Conservation (phyloP, 2,797 vertebrate genomes). For the Myotis myotis region DNA sequence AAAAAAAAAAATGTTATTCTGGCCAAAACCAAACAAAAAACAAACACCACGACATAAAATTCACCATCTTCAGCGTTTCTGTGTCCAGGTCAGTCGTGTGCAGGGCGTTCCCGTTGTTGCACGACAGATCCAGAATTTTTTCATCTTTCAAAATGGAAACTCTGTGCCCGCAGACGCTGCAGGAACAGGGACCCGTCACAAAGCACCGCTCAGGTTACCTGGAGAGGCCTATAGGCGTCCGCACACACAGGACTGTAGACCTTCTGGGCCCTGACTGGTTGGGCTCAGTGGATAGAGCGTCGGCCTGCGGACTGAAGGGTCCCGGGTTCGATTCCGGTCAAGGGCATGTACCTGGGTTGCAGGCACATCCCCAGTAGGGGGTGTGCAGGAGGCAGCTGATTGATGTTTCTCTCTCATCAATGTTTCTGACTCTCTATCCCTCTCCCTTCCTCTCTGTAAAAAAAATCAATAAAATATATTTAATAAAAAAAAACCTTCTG, state of each 20-base stretch:
- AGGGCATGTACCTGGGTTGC: too few relatives aligned
- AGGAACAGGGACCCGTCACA: neutral
- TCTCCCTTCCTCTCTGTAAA: too few relatives aligned
- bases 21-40: neutral
- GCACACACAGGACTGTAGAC: too few relatives aligned
- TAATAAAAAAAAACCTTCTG: neutral
- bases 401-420: too few relatives aligned
- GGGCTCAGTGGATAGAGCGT: too few relatives aligned
- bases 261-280: too few relatives aligned
- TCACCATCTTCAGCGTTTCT: neutral
- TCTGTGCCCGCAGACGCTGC: neutral
- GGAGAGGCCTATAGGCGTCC: neutral
- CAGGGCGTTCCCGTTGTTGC: neutral
- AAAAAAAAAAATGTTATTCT: neutral
- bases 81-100: neutral
- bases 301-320: too few relatives aligned
- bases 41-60: neutral
- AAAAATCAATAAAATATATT: too few relatives aligned
- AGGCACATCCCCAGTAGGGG: too few relatives aligned
- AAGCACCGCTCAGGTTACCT: neutral
- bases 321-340: too few relatives aligned
- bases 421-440: too few relatives aligned
- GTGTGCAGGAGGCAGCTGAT: too few relatives aligned
- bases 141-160: neutral
- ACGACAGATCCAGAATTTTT: neutral